Evolutionary conservation across 2,113 vertebrate species (phyloP), one percentile per base, ranked within the genome.

Genomic region (Pedetes capensis): DNA sequence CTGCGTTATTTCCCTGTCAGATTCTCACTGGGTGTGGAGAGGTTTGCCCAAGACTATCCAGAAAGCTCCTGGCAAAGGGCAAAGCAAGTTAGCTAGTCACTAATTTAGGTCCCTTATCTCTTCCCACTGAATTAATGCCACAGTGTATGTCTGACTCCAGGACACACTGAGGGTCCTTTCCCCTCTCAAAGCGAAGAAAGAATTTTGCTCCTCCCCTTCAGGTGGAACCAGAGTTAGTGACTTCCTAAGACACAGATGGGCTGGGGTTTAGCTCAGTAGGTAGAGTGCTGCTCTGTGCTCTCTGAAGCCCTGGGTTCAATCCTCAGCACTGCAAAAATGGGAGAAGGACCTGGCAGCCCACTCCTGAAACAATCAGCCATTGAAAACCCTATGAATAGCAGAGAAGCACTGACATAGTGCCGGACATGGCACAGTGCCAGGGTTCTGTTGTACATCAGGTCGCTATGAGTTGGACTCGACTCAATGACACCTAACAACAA

Each of bases 241-340:
- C 44, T 75, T 49, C 71, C 66, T 66, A 83, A 53, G 51, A 91
- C n/a, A n/a, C n/a, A n/a, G n/a, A n/a, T n/a, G n/a, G n/a, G n/a
- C n/a, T n/a, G n/a, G n/a, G n/a, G n/a, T n/a, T n/a, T n/a, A n/a
- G n/a, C n/a, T n/a, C n/a, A n/a, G n/a, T n/a, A n/a, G n/a, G n/a
- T n/a, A n/a, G n/a, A n/a, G n/a, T n/a, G n/a, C n/a, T n/a, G n/a
- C n/a, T n/a, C n/a, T n/a, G n/a, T n/a, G n/a, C n/a, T n/a, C n/a
- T n/a, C n/a, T n/a, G n/a, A n/a, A n/a, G n/a, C n/a, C n/a, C n/a
- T n/a, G n/a, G n/a, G n/a, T n/a, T n/a, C n/a, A n/a, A n/a, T n/a
- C n/a, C n/a, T n/a, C n/a, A n/a, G n/a, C n/a, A n/a, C n/a, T n/a
- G n/a, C n/a, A n/a, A n/a, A n/a, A n/a, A n/a, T n/a, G n/a, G n/a